Conservation (phyloP, 2,888 invertebrate species). For the Tinea trinotella region DNA sequence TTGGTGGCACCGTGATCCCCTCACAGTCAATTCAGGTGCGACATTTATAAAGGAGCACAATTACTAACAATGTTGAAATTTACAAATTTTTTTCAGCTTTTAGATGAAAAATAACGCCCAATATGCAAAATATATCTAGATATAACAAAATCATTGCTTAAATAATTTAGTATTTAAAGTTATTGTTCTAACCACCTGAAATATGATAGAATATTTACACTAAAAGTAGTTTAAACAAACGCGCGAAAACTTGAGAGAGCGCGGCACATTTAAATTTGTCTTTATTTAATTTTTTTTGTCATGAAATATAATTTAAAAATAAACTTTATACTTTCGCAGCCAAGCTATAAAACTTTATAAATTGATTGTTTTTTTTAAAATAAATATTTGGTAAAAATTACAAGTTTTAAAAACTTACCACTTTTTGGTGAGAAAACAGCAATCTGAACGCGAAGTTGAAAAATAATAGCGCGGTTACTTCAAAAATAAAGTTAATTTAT, state of each 20-base stretch:
- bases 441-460: background rate
- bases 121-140: too few species aligned
- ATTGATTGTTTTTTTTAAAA: background rate
- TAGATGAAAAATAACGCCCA: too few species aligned
- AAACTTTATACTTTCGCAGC: too few species aligned
- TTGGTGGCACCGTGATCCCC: background rate
- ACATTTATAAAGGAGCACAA: background rate
- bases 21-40: background rate
- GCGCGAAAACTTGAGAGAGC: background rate
- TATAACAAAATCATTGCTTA: too few species aligned
- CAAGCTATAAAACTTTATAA: background rate
- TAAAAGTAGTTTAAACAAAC: background rate
- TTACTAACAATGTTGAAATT: too few species aligned
- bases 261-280: background rate
- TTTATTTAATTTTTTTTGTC: background rate
- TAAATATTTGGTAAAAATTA: background rate
- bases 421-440: background rate
- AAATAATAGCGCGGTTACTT: background rate
- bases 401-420: slow-evolving; percentile 10
- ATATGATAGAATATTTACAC: too few species aligned
- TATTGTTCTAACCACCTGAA: too few species aligned
- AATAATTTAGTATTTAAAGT: too few species aligned
- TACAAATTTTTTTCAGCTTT: too few species aligned
- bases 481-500: background rate
- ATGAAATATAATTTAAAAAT: background rate